Evolutionary conservation across 2,797 vertebrate genomes (phyloP).

Genomic region (Oreochromis grahami): DNA sequence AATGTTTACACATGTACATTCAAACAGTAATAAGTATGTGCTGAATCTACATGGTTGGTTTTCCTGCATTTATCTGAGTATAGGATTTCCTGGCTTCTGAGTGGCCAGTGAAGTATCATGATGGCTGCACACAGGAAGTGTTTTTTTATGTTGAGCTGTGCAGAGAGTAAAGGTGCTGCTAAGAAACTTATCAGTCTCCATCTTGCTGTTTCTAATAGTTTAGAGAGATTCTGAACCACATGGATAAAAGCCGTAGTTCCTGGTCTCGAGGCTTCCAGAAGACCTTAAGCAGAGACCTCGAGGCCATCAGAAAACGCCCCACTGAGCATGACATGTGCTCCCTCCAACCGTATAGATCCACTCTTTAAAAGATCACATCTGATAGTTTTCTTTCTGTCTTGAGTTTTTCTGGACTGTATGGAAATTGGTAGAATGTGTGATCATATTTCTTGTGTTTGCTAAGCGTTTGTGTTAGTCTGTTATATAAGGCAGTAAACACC

Average conservation of each 20-base stretch:
- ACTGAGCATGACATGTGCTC: not conserved
- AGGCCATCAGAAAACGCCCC: not conserved
- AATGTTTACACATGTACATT: not conserved
- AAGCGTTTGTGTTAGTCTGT: accelerated
- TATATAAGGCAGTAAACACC: not conserved
- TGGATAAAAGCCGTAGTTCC: accelerated
- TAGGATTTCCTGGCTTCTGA: accelerated
- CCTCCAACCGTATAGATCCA: accelerated
- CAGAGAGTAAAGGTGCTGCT: not conserved
- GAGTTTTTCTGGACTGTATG: not conserved
- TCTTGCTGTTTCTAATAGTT: not conserved
- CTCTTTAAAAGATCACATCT: accelerated
- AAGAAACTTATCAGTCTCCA: not conserved
- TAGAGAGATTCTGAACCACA: not conserved
- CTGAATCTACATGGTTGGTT: not conserved
- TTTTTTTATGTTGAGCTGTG: not conserved
- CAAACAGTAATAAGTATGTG: not conserved
- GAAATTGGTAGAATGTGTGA: accelerated
- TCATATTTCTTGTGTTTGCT: accelerated
- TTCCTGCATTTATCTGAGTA: accelerated
- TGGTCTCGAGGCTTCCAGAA: not conserved
- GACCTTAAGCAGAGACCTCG: not conserved
- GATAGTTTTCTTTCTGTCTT: not conserved
- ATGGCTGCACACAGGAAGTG: not conserved
- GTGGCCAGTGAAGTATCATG: not conserved